phyloP scores from a whole-genome alignment of 2,113 vertebrate genomes.

The Trematomus loennbergii region DNA sequence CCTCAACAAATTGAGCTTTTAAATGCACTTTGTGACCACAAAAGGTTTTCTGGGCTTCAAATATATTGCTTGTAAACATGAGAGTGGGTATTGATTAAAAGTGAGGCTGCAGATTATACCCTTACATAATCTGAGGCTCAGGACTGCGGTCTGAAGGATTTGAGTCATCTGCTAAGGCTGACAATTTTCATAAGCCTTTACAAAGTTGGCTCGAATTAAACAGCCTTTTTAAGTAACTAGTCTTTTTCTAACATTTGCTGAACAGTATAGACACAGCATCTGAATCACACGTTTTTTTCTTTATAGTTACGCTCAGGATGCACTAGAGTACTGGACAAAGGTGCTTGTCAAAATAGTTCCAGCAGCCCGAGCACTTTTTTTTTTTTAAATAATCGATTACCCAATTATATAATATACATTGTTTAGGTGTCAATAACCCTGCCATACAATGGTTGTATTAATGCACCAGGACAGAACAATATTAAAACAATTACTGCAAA shows the following conservation, averaged over 20 bases:
- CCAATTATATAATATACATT: background rate
- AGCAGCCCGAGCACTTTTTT: background rate
- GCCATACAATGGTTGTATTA: background rate
- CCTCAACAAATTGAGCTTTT: slow-evolving; percentile 69
- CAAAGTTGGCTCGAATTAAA: slow-evolving; percentile 55
- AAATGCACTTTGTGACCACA: slow-evolving; percentile 71
- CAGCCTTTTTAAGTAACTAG: slow-evolving; percentile 7
- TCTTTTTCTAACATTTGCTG: slow-evolving; percentile 18
- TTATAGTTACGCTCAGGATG: background rate
- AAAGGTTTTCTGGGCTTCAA: slow-evolving; percentile 52
- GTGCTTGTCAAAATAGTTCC: slow-evolving; percentile 11
- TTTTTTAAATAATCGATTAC: background rate
- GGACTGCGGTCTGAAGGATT: slow-evolving; percentile 53
- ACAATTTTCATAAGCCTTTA: slow-evolving; percentile 56
- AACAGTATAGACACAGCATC: slow-evolving; percentile 14
- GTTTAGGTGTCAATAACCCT: background rate
- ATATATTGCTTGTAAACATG: slow-evolving; percentile 74
- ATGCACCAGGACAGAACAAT: background rate
- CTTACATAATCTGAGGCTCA: slow-evolving; percentile 57
- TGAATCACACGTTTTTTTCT: slow-evolving; percentile 8
- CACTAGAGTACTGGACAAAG: background rate
- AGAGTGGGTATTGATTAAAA: slow-evolving; percentile 77
- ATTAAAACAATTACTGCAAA: background rate
- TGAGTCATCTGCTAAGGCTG: slow-evolving; percentile 45
- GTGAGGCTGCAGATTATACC: slow-evolving; percentile 67